Evolutionary conservation across 2,888 invertebrate genomes (phyloP).

Genomic region (Argyresthia albistria): DNA sequence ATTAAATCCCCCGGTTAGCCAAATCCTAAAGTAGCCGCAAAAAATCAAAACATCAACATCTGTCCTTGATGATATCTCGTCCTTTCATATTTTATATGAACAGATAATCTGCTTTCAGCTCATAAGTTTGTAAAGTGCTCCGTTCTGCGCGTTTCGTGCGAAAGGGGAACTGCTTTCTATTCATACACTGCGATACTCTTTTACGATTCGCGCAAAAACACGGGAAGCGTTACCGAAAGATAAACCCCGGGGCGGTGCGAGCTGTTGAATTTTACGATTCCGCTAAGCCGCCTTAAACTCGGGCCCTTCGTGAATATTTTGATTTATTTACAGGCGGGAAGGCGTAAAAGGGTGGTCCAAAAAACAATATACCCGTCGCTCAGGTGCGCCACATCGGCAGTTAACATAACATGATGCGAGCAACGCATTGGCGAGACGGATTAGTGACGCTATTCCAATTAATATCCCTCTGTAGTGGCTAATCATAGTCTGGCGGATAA

Average conservation of each 20-base stretch:
- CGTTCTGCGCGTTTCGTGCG: slow-evolving; percentile 50
- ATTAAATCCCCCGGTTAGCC: too few species aligned
- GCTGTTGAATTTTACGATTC: slow-evolving; percentile 72
- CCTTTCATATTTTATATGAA: slow-evolving; percentile 25
- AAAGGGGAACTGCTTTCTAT: slow-evolving; percentile 58
- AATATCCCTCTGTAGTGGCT: neutral
- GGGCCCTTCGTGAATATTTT: slow-evolving; percentile 71
- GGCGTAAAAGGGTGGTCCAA: slow-evolving; percentile 65
- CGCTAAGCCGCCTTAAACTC: slow-evolving; percentile 70
- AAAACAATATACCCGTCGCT: slow-evolving; percentile 59
- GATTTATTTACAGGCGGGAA: slow-evolving; percentile 70
- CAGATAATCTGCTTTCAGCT: slow-evolving; percentile 51
- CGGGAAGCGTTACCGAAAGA: slow-evolving; percentile 55
- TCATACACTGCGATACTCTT: slow-evolving; percentile 64
- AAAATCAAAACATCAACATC: neutral
- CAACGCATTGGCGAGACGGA: neutral
- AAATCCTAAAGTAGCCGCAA: too few species aligned
- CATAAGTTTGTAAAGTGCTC: slow-evolving; percentile 54
- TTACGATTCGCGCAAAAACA: slow-evolving; percentile 66
- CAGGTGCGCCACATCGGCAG: slow-evolving; percentile 35
- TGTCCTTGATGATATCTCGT: neutral
- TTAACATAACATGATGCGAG: slow-evolving; percentile 31
- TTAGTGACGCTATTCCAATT: neutral
- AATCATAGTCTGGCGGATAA: too few species aligned
- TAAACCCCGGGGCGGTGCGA: slow-evolving; percentile 60